Conservation (phyloP, 2,797 vertebrate species). For the Scolopax bukidnonensis region DNA sequence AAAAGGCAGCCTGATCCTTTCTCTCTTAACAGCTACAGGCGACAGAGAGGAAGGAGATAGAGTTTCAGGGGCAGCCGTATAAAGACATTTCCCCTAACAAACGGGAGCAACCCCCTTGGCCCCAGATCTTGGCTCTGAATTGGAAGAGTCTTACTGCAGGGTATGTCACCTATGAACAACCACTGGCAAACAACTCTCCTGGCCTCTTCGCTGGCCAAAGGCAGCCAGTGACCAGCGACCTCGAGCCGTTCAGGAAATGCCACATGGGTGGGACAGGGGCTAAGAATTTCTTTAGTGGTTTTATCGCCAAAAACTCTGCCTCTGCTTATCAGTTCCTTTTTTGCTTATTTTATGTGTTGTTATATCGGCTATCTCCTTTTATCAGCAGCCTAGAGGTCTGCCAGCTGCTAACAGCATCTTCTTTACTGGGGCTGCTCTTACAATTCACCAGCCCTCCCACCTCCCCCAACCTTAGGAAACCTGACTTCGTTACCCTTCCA, state of each 20-base stretch:
- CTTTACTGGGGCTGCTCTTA: background rate
- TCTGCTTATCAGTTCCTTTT: background rate
- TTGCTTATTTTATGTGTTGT: background rate
- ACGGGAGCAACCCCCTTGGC: background rate
- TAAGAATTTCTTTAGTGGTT: background rate
- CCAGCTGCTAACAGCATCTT: background rate
- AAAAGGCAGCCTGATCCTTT: background rate
- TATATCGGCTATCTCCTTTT: background rate
- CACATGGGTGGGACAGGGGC: background rate
- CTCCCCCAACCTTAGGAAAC: background rate
- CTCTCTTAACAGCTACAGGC: background rate
- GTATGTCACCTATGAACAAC: background rate
- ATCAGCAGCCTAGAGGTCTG: background rate
- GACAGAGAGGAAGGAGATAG: background rate
- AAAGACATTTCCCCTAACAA: background rate
- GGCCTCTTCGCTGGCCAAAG: background rate
- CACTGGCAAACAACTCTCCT: background rate
- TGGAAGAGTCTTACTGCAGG: background rate
- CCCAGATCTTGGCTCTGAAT: background rate
- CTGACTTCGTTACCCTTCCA: background rate
- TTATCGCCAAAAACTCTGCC: background rate
- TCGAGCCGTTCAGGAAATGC: rapidly evolving
- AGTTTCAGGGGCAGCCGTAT: background rate
- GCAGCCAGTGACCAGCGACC: background rate
- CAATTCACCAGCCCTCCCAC: background rate